Conservation (phyloP, 2,888 invertebrate genomes). For the Mimas tiliae region DNA sequence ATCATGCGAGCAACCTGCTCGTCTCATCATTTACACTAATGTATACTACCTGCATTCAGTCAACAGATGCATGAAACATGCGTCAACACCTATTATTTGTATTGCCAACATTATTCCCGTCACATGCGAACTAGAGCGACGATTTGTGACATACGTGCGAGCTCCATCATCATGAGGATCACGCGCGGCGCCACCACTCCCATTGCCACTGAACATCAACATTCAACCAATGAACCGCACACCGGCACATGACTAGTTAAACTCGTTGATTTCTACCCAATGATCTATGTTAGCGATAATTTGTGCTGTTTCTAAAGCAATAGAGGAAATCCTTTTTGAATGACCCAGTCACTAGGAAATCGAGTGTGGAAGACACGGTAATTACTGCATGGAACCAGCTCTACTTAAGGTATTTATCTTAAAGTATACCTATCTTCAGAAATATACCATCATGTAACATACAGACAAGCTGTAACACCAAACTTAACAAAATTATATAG, state of each 20-base stretch:
- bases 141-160: conserved; percentile 76
- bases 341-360: not conserved
- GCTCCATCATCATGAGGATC: conserved; percentile 78
- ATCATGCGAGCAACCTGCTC: too few relatives aligned
- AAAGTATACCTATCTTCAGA: too few relatives aligned
- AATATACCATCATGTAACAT: too few relatives aligned
- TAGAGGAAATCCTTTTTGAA: conserved; percentile 1
- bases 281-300: not conserved
- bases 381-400: not conserved
- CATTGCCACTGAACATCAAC: conserved; percentile 75
- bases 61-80: conserved; percentile 2
- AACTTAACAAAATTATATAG: not conserved
- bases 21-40: too few relatives aligned
- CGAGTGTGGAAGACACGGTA: not conserved
- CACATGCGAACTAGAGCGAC: conserved; percentile 76
- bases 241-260: conserved; percentile 55
- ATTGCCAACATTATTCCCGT: conserved; percentile 54
- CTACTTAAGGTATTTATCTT: not conserved
- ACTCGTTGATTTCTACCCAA: conserved; percentile 56
- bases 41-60: too few relatives aligned
- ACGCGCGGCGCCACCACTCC: conserved; percentile 73
- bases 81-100: conserved; percentile 1
- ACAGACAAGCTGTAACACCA: not conserved
- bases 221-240: conserved; percentile 56
- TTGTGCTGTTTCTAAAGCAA: not conserved